phyloP scores from a whole-genome alignment of 1,140 invertebrate species.

The Platyscapa corneri region DNA sequence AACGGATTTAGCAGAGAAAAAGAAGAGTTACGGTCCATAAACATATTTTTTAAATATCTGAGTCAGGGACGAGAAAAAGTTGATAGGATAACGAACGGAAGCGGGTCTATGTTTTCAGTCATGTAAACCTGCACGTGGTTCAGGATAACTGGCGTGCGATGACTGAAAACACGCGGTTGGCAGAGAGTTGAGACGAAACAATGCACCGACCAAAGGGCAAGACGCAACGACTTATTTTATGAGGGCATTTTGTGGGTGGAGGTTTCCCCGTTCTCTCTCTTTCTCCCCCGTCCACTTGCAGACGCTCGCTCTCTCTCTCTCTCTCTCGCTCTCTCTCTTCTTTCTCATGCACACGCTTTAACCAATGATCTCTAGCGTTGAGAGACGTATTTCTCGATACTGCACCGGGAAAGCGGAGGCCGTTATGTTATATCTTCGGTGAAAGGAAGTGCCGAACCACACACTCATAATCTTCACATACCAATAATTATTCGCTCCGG shows the following conservation, averaged over 20 bases:
- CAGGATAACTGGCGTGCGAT: too few species aligned
- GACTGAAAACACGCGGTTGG: not conserved
- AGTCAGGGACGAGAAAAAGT: not conserved
- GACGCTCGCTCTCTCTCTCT: not conserved
- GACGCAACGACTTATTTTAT: slow-evolving; percentile 6
- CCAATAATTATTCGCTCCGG: not conserved
- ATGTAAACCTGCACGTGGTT: not conserved
- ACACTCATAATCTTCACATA: not conserved
- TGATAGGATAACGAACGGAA: not conserved
- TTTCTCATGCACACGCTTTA: too few species aligned
- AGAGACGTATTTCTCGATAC: not conserved
- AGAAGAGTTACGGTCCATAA: too few species aligned
- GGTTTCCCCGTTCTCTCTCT: not conserved
- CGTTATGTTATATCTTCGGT: slow-evolving; percentile 7
- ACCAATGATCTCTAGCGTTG: not conserved
- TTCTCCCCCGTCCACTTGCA: not conserved
- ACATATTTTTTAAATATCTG: not conserved
- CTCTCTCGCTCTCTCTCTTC: too few species aligned
- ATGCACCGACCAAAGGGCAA: not conserved
- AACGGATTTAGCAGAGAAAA: not conserved
- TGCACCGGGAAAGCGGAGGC: not conserved
- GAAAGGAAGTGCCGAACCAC: not conserved
- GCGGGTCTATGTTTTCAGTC: not conserved
- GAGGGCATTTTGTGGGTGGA: slow-evolving; percentile 1
- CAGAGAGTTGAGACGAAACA: not conserved